A percentile compares a stretch with the other conserved stretches of the same genome.
Conservation (phyloP, 1,140 invertebrate species). For the Papilio polyxenes region DNA sequence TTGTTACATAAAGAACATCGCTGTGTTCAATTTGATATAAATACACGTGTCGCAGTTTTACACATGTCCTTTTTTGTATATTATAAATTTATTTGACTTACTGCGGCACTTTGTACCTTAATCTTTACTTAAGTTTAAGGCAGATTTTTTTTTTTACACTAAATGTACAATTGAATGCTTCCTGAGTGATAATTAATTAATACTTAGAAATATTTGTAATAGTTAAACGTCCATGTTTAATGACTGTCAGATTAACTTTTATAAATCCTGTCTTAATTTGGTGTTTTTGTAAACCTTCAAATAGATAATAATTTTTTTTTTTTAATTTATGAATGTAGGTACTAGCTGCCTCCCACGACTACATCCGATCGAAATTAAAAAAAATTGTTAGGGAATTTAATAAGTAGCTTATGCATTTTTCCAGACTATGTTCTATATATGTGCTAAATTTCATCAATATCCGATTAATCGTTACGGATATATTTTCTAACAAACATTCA, state of each 20-base stretch:
- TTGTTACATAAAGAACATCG: conserved; percentile 44
- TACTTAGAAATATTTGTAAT: too few relatives aligned
- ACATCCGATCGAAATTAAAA: too few relatives aligned
- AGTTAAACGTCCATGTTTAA: neutral
- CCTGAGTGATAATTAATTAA: neutral
- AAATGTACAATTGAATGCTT: neutral
- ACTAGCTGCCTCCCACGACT: too few relatives aligned
- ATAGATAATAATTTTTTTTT: neutral
- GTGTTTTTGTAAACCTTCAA: neutral
- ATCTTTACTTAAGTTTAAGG: too few relatives aligned
- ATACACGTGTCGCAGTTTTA: neutral
- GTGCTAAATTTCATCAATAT: too few relatives aligned
- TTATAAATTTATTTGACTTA: neutral
- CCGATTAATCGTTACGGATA: too few relatives aligned
- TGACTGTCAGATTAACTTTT: neutral
- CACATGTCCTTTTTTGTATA: neutral
- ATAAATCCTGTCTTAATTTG: neutral
- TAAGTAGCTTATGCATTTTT: too few relatives aligned
- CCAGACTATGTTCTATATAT: too few relatives aligned
- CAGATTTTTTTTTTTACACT: neutral
- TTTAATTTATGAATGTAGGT: neutral
- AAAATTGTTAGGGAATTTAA: too few relatives aligned
- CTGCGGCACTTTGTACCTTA: neutral
- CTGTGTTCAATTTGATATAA: conserved; percentile 31
- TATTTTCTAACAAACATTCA: too few relatives aligned